Evolutionary conservation across 2,888 invertebrate genomes (phyloP), one percentile per base, ranked within the genome.

Genomic region (Griposia aprilina): DNA sequence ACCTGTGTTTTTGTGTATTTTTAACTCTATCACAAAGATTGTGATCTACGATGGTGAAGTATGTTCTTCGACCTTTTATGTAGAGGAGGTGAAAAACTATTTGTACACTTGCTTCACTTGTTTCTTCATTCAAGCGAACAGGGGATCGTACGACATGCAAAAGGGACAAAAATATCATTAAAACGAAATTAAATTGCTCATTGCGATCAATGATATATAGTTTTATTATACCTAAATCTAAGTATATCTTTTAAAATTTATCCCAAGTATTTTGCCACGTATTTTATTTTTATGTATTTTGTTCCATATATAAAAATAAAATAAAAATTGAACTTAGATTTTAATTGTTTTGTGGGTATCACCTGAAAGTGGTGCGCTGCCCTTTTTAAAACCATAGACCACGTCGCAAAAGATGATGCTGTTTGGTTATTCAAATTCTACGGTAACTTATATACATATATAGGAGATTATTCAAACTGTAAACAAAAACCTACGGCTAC

Each of bases 401-500:
- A 45, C n/a, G 20, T 57, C 7, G 26, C 13, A 41, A 57, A 50
- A 63, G 13, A 15, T 36, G 20, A 48, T 52, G 13, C 26, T 66
- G n/a, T 75, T 63, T 59, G 50, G 57, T 68, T 71, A 50, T 41
- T 57, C 15, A 75, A 45, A 11, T 45, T 20, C 36, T 50, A 57
- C 36, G 30, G 59, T 68, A 82, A 68, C 30, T 52, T 36, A 45
- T 52, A 30, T 52, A 30, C 41, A 41, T 41, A 41, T 41, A 41
- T 41, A 41, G n/a, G n/a, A 50, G 59, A 76, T 79, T 62, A 72
- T 81, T 70, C n/a, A 55, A 72, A 66, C 3, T 45, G 45, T 79
- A 80, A 73, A 80, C 79, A 67, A 71, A 41, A 74, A 50, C 45
- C 26, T 48, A 23, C 48, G 36, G 57, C 68, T 80, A 52, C 85